Evolutionary conservation across 2,113 vertebrate genomes (phyloP).

Genomic region (Petaurus breviceps): DNA sequence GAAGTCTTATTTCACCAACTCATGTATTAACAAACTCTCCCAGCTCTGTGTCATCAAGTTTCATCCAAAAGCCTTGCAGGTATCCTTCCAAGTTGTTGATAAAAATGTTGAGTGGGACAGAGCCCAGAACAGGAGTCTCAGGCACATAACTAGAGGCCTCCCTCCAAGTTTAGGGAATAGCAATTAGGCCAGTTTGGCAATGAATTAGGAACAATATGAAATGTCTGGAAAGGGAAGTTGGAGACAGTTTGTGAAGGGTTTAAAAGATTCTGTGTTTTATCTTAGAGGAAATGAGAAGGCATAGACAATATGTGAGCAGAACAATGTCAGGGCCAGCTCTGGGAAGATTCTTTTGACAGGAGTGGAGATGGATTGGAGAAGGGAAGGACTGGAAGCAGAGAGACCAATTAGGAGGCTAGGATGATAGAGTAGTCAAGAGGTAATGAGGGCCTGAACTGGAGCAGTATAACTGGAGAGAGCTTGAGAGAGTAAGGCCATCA

Average conservation of each 20-base stretch:
- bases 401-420: background rate
- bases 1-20: background rate
- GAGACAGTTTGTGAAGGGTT: background rate
- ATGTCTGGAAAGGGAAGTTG: background rate
- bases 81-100: background rate
- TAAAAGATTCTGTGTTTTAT: background rate
- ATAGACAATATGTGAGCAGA: background rate
- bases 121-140: conserved; percentile 2
- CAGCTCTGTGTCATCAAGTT: background rate
- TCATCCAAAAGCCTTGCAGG: background rate
- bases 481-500: background rate
- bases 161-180: background rate
- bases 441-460: background rate
- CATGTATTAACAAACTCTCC: background rate
- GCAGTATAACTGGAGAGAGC: background rate
- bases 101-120: conserved; percentile 39
- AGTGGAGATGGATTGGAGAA: background rate
- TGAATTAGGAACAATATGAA: background rate
- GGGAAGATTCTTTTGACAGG: background rate
- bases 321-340: background rate
- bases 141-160: background rate
- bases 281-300: background rate
- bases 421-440: background rate
- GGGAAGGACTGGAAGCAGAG: background rate
- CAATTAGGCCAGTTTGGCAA: background rate